Evolutionary conservation across 2,113 vertebrate species (phyloP).

Genomic region (Periophthalmus modestus): DNA sequence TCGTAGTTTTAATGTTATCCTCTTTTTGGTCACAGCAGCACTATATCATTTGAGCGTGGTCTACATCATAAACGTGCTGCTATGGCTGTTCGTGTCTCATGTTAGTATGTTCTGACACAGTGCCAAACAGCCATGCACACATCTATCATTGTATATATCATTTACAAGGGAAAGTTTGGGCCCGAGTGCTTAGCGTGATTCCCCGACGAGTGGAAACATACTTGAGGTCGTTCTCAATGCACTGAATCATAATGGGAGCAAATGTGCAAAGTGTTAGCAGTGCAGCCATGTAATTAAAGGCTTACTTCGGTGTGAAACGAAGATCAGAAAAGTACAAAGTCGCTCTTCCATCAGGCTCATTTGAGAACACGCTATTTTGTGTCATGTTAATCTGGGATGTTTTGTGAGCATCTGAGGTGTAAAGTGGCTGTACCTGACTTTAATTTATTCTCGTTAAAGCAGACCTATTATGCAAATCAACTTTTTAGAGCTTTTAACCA

Average conservation of each 20-base stretch:
- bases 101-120: conserved; percentile 19
- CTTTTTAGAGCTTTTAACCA: too few species aligned
- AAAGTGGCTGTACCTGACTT: background rate
- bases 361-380: conserved; percentile 5
- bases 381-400: conserved; percentile 15
- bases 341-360: conserved; percentile 4
- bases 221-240: conserved; percentile 22
- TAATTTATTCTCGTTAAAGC: too few species aligned
- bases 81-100: conserved; percentile 5
- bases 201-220: conserved; percentile 15
- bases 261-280: conserved; percentile 18
- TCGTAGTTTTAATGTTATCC: background rate
- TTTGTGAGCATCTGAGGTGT: conserved; percentile 7
- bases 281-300: conserved; percentile 51
- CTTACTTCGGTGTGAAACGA: conserved; percentile 15
- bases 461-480: too few species aligned
- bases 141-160: conserved; percentile 34
- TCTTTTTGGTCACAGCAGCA: background rate
- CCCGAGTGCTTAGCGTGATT: conserved; percentile 18
- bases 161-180: background rate
- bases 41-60: conserved; percentile 6
- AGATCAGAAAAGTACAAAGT: conserved; percentile 18
- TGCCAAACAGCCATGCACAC: conserved; percentile 36
- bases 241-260: conserved; percentile 33
- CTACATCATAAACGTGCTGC: conserved; percentile 10